Evolutionary conservation across 2,797 vertebrate genomes (phyloP), one percentile per base, ranked within the genome.

Genomic region (Ptychadena robeensis): DNA sequence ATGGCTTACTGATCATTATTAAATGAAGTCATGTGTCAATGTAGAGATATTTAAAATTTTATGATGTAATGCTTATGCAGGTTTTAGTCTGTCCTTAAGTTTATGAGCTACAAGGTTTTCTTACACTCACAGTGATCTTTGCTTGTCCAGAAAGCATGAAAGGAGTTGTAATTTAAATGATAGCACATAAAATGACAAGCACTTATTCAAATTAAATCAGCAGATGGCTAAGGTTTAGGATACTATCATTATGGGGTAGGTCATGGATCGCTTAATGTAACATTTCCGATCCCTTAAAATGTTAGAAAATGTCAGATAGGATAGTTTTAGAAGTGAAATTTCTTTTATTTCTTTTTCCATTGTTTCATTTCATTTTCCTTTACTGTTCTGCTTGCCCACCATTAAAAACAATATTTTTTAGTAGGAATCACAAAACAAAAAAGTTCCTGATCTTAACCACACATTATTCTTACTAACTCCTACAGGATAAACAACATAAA

Each of bases 111-210:
- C 83, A 85, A 76, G 83, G 59, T 76, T 85, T 85, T 76, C 83
- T 59, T 80, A 67, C 66, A 70, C 83, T 85, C 72, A 28, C 64
- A 48, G 70, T 85, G 83, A 85, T 85, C 83, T 85, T 85, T 85
- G 65, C 83, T 85, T 85, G 83, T 85, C 83, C 78, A 85, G 72
- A 85, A 81, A 85, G 78, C 83, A 85, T 85, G 83, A 85, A 85
- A 85, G 78, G 72, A 85, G 83, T 76, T 81, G 83, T 85, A 85
- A 85, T 85, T 81, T 85, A 85, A 85, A 85, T 71, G 83, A 81
- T 76, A n/a, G 83, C 78, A 80, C 83, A 85, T 85, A 85, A 85
- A 85, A 81, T 85, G 83, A 85, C 83, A 85, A 81, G 83, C 78
- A 85, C 83, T 85, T 85, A 85, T 85, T 85, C 78, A 85, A 81